These are phyloP conservation scores for Drosophila bipectinata DNA, from an alignment of 1,140 invertebrate species.

Conservation along the genomic window DNA sequence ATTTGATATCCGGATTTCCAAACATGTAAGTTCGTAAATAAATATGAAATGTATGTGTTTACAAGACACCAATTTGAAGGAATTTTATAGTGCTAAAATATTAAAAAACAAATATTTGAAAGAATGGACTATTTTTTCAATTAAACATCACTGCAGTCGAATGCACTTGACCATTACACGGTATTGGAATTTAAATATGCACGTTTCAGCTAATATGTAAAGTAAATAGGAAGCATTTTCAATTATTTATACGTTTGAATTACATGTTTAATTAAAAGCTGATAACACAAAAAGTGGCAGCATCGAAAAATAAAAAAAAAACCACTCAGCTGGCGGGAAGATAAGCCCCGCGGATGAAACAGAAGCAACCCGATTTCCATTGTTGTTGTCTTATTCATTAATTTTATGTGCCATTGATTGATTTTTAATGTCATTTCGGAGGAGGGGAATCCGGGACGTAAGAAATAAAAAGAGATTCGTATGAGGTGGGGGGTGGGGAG, in stretches of 20 bases:
- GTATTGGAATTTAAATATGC: conserved; percentile 43
- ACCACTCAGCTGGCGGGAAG: conserved; percentile 37
- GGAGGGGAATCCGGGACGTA: conserved; percentile 4
- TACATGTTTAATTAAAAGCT: conserved; percentile 67
- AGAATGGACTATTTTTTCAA: neutral
- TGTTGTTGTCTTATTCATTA: conserved; percentile 64
- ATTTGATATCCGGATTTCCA: neutral
- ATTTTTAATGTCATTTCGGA: conserved; percentile 76
- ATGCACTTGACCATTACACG: conserved; percentile 6
- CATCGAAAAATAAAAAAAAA: conserved; percentile 23
- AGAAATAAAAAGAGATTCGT: neutral
- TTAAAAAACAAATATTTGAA: neutral
- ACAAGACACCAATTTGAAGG: neutral
- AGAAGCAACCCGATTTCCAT: conserved; percentile 39
- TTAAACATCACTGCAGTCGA: neutral
- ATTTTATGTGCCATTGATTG: conserved; percentile 78
- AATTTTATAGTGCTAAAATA: neutral
- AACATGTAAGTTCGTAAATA: too few species aligned
- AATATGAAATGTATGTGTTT: too few species aligned
- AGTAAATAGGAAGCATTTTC: conserved; percentile 69
- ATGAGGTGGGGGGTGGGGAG: neutral
- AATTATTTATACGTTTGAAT: conserved; percentile 17
- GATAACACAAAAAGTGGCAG: conserved; percentile 57
- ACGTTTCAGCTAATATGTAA: conserved; percentile 47
- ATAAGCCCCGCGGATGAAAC: conserved; percentile 22